Percentiles rank a stretch among this genome's conserved stretches.
Evolutionary conservation across 2,797 vertebrate genomes (phyloP).

Genomic region (Pseudomugil gertrudae): DNA sequence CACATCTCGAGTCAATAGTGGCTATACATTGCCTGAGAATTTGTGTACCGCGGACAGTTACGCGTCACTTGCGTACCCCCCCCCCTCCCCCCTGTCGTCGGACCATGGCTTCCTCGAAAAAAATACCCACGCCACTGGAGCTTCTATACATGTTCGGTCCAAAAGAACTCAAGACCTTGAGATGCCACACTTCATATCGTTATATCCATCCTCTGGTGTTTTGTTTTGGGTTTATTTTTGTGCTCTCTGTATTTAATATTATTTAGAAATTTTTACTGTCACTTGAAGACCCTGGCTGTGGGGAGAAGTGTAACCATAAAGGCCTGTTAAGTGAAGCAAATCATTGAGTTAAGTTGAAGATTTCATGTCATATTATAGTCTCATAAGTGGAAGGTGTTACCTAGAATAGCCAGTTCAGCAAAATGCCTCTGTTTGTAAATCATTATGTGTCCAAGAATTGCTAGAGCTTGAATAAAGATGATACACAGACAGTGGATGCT

Average conservation of each 20-base stretch:
- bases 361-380: not conserved
- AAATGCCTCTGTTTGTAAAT: slow-evolving; percentile 13
- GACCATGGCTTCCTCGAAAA: too few species aligned
- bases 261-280: slow-evolving; percentile 8
- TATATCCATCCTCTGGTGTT: not conserved
- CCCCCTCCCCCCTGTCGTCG: too few species aligned
- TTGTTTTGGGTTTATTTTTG: not conserved
- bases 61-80: too few species aligned
- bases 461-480: slow-evolving; percentile 34
- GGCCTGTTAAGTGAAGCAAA: not conserved
- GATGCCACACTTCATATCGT: not conserved
- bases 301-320: slow-evolving; percentile 7
- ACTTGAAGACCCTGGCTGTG: not conserved
- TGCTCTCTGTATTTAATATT: slow-evolving; percentile 3
- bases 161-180: not conserved
- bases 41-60: too few species aligned
- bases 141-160: not conserved
- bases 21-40: too few species aligned
- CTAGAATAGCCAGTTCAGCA: slow-evolving; percentile 3
- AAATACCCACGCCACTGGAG: too few species aligned
- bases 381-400: not conserved
- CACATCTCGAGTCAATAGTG: too few species aligned
- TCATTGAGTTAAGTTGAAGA: slow-evolving; percentile 2
- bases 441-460: slow-evolving; percentile 8
- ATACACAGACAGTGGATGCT: slow-evolving; percentile 12